Percentiles rank a stretch among this genome's conserved stretches.
phyloP scores from a whole-genome alignment of 2,888 invertebrate genomes.

The Noctua janthina region DNA sequence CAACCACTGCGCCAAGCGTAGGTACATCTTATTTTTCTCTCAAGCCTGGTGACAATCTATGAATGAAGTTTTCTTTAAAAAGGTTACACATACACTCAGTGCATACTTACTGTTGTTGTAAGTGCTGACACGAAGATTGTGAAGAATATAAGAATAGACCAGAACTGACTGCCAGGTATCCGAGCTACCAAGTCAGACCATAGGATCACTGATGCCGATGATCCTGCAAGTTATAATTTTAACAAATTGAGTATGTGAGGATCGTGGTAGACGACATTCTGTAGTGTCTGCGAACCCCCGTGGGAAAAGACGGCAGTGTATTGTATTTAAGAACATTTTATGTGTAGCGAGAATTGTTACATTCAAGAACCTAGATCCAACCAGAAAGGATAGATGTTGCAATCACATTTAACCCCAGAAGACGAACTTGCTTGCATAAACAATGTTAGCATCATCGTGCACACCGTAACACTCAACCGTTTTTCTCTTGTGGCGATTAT shows the following conservation, averaged over 20 bases:
- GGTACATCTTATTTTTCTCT: neutral
- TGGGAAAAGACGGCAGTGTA: neutral
- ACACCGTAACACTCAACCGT: no score
- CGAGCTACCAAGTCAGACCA: constrained; percentile 85
- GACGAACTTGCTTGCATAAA: neutral
- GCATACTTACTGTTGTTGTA: constrained; percentile 79
- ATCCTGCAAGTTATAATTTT: constrained; percentile 71
- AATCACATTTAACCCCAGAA: no score
- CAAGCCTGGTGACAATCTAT: neutral
- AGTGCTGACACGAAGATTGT: constrained; percentile 81
- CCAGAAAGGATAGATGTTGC: no score
- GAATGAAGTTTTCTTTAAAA: neutral
- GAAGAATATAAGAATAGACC: constrained; percentile 85
- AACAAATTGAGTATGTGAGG: neutral
- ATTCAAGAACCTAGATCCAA: no score
- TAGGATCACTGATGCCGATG: constrained; percentile 81
- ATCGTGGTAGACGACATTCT: no score
- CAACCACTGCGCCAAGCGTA: neutral
- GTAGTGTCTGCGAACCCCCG: no score
- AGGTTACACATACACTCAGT: neutral
- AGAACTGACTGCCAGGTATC: constrained; percentile 86
- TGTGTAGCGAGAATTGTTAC: neutral
- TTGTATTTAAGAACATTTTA: neutral
- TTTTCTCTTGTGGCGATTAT: no score
- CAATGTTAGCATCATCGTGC: no score